Conservation (phyloP, 2,113 vertebrate species). For the Tretioscincus oriximinensis region DNA sequence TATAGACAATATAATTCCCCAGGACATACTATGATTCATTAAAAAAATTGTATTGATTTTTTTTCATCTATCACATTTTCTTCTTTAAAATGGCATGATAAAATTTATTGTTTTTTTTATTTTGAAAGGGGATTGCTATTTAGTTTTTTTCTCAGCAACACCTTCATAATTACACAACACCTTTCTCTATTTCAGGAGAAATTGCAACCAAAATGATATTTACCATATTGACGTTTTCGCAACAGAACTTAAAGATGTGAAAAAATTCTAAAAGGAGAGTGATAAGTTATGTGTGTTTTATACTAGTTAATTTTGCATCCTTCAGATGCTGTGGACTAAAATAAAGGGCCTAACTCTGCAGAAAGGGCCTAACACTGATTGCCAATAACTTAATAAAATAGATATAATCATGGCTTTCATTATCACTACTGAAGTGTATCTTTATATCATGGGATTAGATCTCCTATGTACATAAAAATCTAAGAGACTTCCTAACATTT, state of each 20-base stretch:
- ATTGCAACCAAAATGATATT: neutral
- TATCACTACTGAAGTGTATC: neutral
- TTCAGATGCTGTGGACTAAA: too few relatives aligned
- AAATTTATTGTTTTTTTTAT: neutral
- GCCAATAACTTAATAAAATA: neutral
- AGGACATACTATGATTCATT: neutral
- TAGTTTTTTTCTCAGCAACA: neutral
- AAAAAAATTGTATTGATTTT: neutral
- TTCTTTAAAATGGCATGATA: neutral
- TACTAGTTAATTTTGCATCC: too few relatives aligned
- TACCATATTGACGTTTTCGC: neutral
- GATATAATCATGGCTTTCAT: neutral
- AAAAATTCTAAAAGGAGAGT: too few relatives aligned
- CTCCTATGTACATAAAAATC: neutral
- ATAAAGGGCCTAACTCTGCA: too few relatives aligned
- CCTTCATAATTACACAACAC: neutral
- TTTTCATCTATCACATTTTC: neutral
- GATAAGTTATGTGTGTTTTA: too few relatives aligned
- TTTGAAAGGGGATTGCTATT: neutral
- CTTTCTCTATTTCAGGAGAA: neutral
- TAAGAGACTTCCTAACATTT: neutral
- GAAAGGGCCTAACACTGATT: too few relatives aligned
- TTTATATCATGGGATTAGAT: neutral
- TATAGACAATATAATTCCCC: neutral
- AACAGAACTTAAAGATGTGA: neutral